Evolutionary conservation across 2,797 vertebrate genomes (phyloP).

Genomic region (Uromys caudimaculatus): DNA sequence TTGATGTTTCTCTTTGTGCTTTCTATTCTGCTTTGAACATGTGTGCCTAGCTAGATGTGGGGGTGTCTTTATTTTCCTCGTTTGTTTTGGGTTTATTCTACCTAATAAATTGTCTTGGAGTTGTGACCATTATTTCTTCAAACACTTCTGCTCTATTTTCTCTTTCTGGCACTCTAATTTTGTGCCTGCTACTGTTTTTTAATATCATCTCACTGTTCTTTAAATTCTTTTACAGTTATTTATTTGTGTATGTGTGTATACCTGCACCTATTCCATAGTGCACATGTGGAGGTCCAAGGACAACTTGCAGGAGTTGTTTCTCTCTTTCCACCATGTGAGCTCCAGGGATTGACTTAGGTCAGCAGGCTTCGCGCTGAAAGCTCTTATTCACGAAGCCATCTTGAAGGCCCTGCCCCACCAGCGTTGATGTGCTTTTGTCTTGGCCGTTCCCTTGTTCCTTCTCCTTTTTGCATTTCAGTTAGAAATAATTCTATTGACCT

Average conservation of each 20-base stretch:
- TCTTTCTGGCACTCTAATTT: background rate
- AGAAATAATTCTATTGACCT: background rate
- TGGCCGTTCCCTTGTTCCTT: background rate
- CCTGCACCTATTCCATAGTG: background rate
- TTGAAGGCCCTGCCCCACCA: background rate
- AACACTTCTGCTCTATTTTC: background rate
- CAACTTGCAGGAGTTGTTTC: background rate
- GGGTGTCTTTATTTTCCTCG: background rate
- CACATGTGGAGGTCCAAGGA: background rate
- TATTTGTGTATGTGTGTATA: background rate
- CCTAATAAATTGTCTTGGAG: background rate
- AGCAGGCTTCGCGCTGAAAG: too few species aligned
- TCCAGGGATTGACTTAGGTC: background rate
- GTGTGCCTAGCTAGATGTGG: background rate
- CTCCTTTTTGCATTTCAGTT: constrained; percentile 34
- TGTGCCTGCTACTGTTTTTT: background rate
- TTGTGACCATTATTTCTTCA: background rate
- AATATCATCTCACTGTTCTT: background rate
- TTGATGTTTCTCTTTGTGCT: background rate
- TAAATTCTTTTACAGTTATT: background rate
- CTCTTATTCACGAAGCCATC: background rate
- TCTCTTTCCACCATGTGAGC: background rate
- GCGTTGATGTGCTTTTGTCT: background rate
- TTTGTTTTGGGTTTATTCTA: background rate
- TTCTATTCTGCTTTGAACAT: background rate